Conservation (phyloP, 2,797 vertebrate genomes). For the Centroberyx gerrardi region DNA sequence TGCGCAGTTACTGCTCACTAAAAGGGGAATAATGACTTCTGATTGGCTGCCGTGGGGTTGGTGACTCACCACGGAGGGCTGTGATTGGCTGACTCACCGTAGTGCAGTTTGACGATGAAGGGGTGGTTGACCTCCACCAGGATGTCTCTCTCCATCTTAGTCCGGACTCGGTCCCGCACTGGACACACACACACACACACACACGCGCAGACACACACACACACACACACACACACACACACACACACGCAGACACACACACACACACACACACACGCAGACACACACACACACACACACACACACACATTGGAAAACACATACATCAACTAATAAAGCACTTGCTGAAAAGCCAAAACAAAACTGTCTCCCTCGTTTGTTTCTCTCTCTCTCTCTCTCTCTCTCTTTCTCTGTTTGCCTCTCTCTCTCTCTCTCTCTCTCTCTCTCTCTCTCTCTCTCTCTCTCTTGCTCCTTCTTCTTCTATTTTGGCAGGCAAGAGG, state of each 20-base stretch:
- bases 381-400: constrained; percentile 1
- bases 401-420: too few relatives aligned
- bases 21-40: background rate
- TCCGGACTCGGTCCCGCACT: constrained; percentile 95
- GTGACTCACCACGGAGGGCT: constrained; percentile 78
- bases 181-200: constrained; percentile 48
- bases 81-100: constrained; percentile 86
- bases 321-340: constrained; percentile 31
- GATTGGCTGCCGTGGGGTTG: constrained; percentile 39
- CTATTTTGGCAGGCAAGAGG: constrained; percentile 35
- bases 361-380: constrained; percentile 7
- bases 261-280: too few relatives aligned
- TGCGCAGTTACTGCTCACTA: background rate
- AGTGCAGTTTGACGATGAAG: constrained; percentile 97
- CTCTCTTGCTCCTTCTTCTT: constrained; percentile 8
- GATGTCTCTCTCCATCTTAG: constrained; percentile 98
- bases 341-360: constrained; percentile 1
- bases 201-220: too few relatives aligned
- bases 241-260: too few relatives aligned
- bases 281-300: too few relatives aligned
- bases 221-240: too few relatives aligned
- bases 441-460: background rate
- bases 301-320: constrained; percentile 43
- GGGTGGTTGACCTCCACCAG: constrained; percentile 97
- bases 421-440: too few relatives aligned